Percentiles rank a stretch among this genome's conserved stretches.
These are phyloP conservation scores for Athalia circularis DNA, from an alignment of 2,888 invertebrate genomes.

Conservation along the genomic window DNA sequence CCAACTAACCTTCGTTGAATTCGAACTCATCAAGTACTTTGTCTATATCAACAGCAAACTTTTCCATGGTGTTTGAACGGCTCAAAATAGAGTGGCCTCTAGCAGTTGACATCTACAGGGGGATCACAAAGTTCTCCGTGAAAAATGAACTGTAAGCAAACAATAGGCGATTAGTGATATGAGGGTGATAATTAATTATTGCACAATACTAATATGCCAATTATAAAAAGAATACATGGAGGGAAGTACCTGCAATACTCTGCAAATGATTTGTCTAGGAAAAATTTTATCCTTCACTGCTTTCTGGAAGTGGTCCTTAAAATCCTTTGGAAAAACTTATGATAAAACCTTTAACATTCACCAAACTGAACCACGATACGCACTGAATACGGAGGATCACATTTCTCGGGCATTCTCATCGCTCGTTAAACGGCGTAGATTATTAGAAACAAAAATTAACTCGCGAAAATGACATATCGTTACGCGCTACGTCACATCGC, in stretches of 20 bases:
- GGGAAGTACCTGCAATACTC: too few relatives aligned
- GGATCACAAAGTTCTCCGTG: conserved; percentile 25
- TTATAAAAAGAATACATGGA: too few relatives aligned
- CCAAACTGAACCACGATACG: not conserved
- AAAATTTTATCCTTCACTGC: not conserved
- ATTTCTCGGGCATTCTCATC: conserved; percentile 24
- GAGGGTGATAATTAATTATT: not conserved
- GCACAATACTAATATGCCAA: too few relatives aligned
- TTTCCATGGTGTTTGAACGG: conserved; percentile 74
- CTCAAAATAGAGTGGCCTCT: conserved; percentile 45
- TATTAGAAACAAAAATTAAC: conserved; percentile 34
- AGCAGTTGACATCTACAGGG: conserved; percentile 55
- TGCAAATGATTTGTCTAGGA: not conserved
- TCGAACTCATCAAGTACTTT: conserved; percentile 91
- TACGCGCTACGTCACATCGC: conserved; percentile 46
- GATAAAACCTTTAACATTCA: not conserved
- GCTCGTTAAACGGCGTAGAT: conserved; percentile 25
- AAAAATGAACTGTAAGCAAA: not conserved
- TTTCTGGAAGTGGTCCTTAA: not conserved
- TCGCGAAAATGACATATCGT: conserved; percentile 47
- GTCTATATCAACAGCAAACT: conserved; percentile 85
- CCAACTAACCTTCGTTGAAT: conserved; percentile 79
- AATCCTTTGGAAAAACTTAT: not conserved
- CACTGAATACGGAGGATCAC: conserved; percentile 1
- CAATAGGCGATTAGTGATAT: not conserved